A percentile compares a stretch with the other conserved stretches of the same genome.
These are phyloP conservation scores for Papilio glaucus DNA, from an alignment of 1,140 invertebrate species.

Conservation along the genomic window DNA sequence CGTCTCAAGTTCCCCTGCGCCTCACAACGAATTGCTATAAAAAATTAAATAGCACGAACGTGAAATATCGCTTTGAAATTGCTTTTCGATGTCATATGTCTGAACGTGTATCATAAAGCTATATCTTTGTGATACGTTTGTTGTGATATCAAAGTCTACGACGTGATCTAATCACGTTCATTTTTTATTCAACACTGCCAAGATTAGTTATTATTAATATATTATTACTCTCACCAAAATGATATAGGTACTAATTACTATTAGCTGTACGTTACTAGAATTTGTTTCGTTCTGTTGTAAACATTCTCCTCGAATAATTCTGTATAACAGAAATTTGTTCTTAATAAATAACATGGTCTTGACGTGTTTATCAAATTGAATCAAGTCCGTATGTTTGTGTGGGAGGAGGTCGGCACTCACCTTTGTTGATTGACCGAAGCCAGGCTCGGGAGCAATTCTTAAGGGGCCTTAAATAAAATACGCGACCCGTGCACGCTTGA, in stretches of 20 bases:
- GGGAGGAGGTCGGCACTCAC: slow-evolving; percentile 10
- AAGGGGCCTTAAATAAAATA: slow-evolving; percentile 29
- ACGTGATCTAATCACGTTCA: neutral
- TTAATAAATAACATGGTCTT: slow-evolving; percentile 6
- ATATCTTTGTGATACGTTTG: slow-evolving; percentile 4
- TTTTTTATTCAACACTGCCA: neutral
- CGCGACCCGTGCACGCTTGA: slow-evolving; percentile 1
- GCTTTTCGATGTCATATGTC: slow-evolving; percentile 36
- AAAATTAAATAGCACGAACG: slow-evolving; percentile 36
- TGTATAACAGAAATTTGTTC: slow-evolving; percentile 15
- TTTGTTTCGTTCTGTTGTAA: no score
- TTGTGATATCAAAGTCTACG: neutral
- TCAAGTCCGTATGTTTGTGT: neutral
- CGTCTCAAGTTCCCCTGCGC: slow-evolving; percentile 67
- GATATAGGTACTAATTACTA: no score
- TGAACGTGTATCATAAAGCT: slow-evolving; percentile 13
- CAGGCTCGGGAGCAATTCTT: neutral
- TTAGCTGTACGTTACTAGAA: no score
- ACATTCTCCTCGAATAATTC: no score
- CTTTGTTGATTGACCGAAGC: slow-evolving; percentile 33
- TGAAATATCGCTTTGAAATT: slow-evolving; percentile 38
- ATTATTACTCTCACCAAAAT: no score
- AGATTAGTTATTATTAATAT: neutral
- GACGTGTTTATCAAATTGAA: slow-evolving; percentile 22
- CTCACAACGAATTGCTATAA: slow-evolving; percentile 27